A percentile compares a stretch with the other conserved stretches of the same genome.
Conservation (phyloP, 2,113 vertebrate species). For the Toxotes jaculatrix region DNA sequence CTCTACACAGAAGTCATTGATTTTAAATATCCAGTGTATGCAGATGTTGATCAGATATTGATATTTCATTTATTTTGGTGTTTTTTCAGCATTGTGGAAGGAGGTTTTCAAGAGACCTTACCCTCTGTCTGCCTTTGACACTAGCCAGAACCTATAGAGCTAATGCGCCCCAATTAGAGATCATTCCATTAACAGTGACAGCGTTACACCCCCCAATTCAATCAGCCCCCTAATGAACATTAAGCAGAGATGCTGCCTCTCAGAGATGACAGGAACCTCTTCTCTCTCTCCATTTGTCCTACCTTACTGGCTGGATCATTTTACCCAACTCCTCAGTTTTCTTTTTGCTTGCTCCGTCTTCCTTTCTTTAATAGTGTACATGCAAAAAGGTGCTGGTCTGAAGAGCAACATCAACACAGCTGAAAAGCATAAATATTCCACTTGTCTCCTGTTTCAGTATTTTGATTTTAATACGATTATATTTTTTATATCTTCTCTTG, state of each 20-base stretch:
- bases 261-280: conserved; percentile 60
- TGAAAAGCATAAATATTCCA: conserved; percentile 18
- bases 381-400: background rate
- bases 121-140: conserved; percentile 67
- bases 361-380: background rate
- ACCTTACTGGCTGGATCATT: background rate
- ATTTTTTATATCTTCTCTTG: conserved; percentile 25
- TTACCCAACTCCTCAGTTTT: conserved; percentile 3
- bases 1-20: background rate
- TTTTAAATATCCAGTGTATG: conserved; percentile 1
- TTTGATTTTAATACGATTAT: conserved; percentile 9
- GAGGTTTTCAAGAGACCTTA: conserved; percentile 26
- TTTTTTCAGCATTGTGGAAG: conserved; percentile 11
- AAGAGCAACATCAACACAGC: background rate
- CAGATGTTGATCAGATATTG: conserved; percentile 7
- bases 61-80: conserved; percentile 22
- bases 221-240: conserved; percentile 78
- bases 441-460: conserved; percentile 24
- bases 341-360: background rate
- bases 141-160: conserved; percentile 69
- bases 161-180: conserved; percentile 77
- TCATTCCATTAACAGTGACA: conserved; percentile 82
- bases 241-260: conserved; percentile 71
- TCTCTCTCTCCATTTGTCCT: conserved; percentile 20
- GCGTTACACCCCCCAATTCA: conserved; percentile 80